These are phyloP conservation scores for Nezara viridula DNA, from an alignment of 2,888 invertebrate genomes.

Conservation along the genomic window DNA sequence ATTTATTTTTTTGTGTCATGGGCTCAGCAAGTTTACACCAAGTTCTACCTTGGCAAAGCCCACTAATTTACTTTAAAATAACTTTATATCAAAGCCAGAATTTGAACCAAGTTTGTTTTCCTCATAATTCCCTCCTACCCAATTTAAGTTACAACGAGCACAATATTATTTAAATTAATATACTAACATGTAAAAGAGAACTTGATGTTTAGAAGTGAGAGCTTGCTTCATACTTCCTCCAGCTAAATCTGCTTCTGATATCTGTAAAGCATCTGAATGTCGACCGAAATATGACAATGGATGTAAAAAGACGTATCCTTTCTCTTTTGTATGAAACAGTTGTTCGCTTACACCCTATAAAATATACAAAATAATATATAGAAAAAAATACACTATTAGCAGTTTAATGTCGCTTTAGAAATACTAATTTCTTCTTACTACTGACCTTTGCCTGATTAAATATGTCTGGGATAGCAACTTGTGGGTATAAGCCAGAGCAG, in stretches of 20 bases:
- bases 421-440: not conserved
- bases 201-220: conserved; percentile 86
- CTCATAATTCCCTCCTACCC: not conserved
- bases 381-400: conserved; percentile 2
- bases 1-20: no score
- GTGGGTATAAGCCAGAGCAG: conserved; percentile 94
- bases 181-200: conserved; percentile 88
- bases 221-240: conserved; percentile 72
- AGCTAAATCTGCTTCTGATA: conserved; percentile 78
- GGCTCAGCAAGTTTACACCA: no score
- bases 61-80: no score
- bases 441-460: conserved; percentile 88
- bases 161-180: not conserved
- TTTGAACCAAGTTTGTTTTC: no score
- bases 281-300: conserved; percentile 91
- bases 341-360: conserved; percentile 82
- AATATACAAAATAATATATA: not conserved
- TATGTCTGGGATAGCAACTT: conserved; percentile 94
- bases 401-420: no score
- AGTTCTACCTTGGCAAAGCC: no score
- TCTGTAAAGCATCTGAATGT: conserved; percentile 82
- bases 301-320: conserved; percentile 91
- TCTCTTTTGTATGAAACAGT: conserved; percentile 87
- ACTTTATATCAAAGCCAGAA: no score
- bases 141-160: not conserved